Evolutionary conservation across 2,113 vertebrate species (phyloP).

Genomic region (Ctenomys sociabilis): DNA sequence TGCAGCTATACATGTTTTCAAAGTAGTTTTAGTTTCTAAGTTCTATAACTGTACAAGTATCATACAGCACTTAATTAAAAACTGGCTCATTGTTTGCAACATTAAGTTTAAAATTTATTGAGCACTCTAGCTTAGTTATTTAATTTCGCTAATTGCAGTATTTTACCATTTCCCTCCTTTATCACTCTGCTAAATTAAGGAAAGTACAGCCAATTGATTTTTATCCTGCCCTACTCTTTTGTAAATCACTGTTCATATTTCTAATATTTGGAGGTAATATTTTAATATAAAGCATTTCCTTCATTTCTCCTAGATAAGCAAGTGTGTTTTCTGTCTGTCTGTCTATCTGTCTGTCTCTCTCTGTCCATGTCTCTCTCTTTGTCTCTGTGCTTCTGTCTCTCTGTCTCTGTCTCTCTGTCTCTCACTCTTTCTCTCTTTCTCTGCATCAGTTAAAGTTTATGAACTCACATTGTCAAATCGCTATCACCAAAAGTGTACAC

Average conservation of each 20-base stretch:
- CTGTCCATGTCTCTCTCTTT: too few species aligned
- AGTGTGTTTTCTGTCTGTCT: not conserved
- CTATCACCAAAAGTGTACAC: not conserved
- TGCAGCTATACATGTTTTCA: not conserved
- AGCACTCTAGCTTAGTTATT: not conserved
- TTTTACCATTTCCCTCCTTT: not conserved
- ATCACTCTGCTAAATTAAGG: not conserved
- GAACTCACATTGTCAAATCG: not conserved
- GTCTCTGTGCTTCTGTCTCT: too few species aligned
- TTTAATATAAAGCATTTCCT: not conserved
- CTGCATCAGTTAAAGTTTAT: not conserved
- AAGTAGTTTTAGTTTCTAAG: not conserved
- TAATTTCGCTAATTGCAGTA: not conserved
- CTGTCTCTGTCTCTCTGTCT: too few species aligned
- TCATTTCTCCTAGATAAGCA: not conserved
- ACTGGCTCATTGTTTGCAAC: not conserved
- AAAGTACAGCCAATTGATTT: not conserved
- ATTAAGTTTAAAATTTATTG: not conserved
- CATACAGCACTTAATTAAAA: not conserved
- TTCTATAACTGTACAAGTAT: not conserved
- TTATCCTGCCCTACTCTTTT: not conserved
- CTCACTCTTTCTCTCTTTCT: not conserved
- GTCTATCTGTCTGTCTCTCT: too few species aligned
- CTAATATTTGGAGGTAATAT: not conserved
- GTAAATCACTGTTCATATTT: not conserved